Percentiles rank a stretch among this genome's conserved stretches.
Evolutionary conservation across 1,140 invertebrate species (phyloP).

Genomic region (Hyposmocoma kahamanoa): DNA sequence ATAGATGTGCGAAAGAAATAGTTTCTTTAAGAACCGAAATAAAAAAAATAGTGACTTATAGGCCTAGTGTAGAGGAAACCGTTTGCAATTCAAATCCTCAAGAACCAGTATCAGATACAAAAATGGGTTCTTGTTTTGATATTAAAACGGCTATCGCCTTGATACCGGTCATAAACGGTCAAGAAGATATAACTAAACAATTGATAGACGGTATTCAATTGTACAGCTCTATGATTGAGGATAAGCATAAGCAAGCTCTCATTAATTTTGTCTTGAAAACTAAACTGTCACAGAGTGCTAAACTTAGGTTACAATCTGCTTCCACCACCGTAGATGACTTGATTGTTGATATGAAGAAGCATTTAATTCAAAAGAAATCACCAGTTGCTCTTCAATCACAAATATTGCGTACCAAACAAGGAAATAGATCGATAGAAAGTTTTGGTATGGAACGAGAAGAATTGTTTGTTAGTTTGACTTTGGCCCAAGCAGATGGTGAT

Average conservation of each 20-base stretch:
- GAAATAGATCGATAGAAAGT: neutral
- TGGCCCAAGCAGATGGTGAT: slow-evolving; percentile 6
- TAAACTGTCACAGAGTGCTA: no score
- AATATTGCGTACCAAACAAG: slow-evolving; percentile 5
- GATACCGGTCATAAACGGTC: slow-evolving; percentile 17
- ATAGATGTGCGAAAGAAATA: no score
- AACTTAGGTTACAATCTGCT: slow-evolving; percentile 1
- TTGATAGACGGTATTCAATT: slow-evolving; percentile 22
- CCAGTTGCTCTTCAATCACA: no score
- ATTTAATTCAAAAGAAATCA: slow-evolving; percentile 4
- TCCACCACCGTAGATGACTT: neutral
- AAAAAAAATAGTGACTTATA: no score
- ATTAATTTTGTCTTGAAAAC: slow-evolving; percentile 11
- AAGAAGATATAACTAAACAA: slow-evolving; percentile 15
- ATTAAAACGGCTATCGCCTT: slow-evolving; percentile 17
- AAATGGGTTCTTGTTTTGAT: no score
- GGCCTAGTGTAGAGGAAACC: no score
- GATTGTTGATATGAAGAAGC: neutral
- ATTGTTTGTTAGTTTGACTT: slow-evolving; percentile 7
- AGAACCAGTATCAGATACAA: no score
- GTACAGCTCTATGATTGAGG: slow-evolving; percentile 16
- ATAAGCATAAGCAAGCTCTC: neutral
- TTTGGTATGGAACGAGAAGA: slow-evolving; percentile 4
- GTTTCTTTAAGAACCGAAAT: no score
- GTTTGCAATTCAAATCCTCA: no score